Evolutionary conservation across 2,113 vertebrate genomes (phyloP).

Genomic region (Argyrosomus japonicus): DNA sequence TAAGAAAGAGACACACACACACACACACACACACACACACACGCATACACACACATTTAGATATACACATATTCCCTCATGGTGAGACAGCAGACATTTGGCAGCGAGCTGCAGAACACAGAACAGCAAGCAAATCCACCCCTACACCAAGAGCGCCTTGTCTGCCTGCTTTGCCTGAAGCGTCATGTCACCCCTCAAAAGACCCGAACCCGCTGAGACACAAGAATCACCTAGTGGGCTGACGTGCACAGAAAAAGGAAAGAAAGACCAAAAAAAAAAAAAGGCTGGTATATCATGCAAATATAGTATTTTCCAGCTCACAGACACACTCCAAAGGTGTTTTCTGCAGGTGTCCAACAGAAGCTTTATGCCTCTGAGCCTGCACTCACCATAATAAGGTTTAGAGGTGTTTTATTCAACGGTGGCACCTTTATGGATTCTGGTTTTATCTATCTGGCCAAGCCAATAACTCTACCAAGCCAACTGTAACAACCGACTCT

Average conservation of each 20-base stretch:
- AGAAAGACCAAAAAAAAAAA: background rate
- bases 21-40: background rate
- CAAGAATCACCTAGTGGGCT: slow-evolving; percentile 40
- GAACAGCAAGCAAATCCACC: slow-evolving; percentile 24
- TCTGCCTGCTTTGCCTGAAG: slow-evolving; percentile 68
- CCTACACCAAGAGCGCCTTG: slow-evolving; percentile 33
- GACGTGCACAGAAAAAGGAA: slow-evolving; percentile 29
- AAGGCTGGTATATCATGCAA: slow-evolving; percentile 35
- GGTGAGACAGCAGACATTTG: slow-evolving; percentile 61
- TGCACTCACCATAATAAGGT: slow-evolving; percentile 9
- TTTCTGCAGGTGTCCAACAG: slow-evolving; percentile 45
- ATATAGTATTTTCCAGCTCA: slow-evolving; percentile 45
- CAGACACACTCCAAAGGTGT: slow-evolving; percentile 4
- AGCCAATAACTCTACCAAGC: background rate
- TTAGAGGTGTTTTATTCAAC: slow-evolving; percentile 37
- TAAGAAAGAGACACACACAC: slow-evolving; percentile 34
- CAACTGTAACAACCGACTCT: background rate
- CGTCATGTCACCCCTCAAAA: slow-evolving; percentile 67
- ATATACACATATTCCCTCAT: slow-evolving; percentile 41
- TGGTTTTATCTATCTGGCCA: background rate
- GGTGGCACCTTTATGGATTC: slow-evolving; percentile 11
- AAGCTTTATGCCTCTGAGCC: slow-evolving; percentile 16
- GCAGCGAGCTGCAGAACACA: slow-evolving; percentile 55
- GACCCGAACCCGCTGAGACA: slow-evolving; percentile 61
- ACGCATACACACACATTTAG: background rate